A percentile compares a stretch with the other conserved stretches of the same genome.
These are phyloP conservation scores for Lepus townsendii DNA, from an alignment of 2,797 vertebrate species.

Conservation along the genomic window DNA sequence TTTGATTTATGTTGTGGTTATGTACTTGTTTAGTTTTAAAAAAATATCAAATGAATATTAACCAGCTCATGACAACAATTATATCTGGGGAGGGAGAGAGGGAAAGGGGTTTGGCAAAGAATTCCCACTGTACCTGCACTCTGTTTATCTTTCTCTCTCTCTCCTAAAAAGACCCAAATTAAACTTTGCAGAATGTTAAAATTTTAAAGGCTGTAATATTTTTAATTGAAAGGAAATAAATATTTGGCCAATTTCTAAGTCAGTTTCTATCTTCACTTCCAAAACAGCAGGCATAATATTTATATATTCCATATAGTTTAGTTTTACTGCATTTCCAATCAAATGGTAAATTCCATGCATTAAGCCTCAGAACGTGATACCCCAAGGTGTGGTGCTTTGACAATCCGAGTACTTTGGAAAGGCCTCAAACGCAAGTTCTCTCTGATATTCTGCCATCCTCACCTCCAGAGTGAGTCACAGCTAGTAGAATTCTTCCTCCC, in stretches of 20 bases:
- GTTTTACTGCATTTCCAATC: neutral
- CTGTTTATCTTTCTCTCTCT: neutral
- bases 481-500: neutral
- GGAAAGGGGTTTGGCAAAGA: neutral
- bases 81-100: neutral
- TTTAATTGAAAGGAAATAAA: slow-evolving; percentile 18
- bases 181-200: slow-evolving; percentile 10
- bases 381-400: too few species aligned
- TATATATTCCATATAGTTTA: neutral
- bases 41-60: neutral
- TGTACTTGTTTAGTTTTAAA: neutral
- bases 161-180: neutral
- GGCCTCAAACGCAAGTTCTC: neutral
- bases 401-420: too few species aligned
- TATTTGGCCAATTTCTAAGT: neutral
- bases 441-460: neutral
- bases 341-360: neutral
- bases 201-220: neutral
- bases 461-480: neutral
- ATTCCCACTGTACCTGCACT: neutral
- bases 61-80: slow-evolving; percentile 16
- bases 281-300: neutral
- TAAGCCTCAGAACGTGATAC: neutral
- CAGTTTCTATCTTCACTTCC: neutral
- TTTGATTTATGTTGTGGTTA: slow-evolving; percentile 10